These are phyloP conservation scores for Globodera rostochiensis DNA, from an alignment of 1,140 invertebrate species.

Conservation along the genomic window DNA sequence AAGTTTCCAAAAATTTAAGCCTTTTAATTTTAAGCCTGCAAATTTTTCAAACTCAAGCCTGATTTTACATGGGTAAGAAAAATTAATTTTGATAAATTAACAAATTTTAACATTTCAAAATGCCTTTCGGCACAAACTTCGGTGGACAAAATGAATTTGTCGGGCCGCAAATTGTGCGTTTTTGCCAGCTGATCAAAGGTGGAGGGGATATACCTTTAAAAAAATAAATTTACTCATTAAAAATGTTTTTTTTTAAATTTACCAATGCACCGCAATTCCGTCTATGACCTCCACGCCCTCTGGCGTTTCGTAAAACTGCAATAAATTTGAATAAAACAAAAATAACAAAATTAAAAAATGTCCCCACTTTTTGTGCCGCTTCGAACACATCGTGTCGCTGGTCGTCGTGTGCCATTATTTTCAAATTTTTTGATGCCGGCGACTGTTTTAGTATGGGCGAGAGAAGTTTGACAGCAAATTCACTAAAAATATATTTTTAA, in stretches of 20 bases:
- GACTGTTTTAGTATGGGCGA: constrained; percentile 40
- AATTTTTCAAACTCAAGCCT: no score
- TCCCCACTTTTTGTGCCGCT: constrained; percentile 70
- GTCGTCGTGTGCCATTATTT: constrained; percentile 62
- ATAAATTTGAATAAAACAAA: constrained; percentile 45
- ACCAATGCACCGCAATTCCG: constrained; percentile 17
- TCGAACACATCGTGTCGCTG: constrained; percentile 69
- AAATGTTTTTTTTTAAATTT: no score
- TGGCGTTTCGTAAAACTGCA: neutral
- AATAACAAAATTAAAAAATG: neutral
- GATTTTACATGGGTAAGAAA: no score
- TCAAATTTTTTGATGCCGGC: constrained; percentile 39
- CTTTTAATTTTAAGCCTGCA: no score
- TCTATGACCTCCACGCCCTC: neutral
- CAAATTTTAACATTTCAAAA: neutral
- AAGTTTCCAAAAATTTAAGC: no score
- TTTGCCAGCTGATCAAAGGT: constrained; percentile 67
- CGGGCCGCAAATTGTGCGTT: constrained; percentile 72
- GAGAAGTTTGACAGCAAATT: constrained; percentile 53
- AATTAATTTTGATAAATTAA: no score
- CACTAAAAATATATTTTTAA: constrained; percentile 32
- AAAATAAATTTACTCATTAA: no score
- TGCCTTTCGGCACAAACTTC: constrained; percentile 70
- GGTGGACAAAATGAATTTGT: constrained; percentile 77
- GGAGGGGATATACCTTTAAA: constrained; percentile 2